Conservation (phyloP, 1,140 invertebrate genomes). For the Cydia strobilella region DNA sequence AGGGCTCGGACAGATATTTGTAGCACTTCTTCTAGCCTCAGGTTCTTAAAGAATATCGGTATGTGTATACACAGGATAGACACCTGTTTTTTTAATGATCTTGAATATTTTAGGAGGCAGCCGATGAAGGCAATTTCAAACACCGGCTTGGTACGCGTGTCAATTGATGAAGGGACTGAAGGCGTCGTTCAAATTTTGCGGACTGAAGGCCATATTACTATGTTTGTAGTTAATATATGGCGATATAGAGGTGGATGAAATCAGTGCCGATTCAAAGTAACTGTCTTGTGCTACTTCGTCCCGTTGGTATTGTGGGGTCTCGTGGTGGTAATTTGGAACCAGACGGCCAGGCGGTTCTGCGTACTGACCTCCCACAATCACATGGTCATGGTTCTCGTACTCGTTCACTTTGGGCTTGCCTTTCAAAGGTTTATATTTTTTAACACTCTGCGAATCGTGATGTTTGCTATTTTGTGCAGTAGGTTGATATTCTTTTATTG, state of each 20-base stretch:
- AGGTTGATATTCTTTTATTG: slow-evolving; percentile 31
- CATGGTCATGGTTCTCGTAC: slow-evolving; percentile 46
- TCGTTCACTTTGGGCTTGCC: slow-evolving; percentile 13
- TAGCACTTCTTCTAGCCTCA: no score
- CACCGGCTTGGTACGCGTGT: slow-evolving; percentile 20
- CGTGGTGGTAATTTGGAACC: slow-evolving; percentile 50
- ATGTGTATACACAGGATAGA: background rate
- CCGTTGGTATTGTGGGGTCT: slow-evolving; percentile 48
- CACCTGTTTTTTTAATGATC: background rate
- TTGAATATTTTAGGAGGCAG: background rate
- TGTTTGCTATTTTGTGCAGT: slow-evolving; percentile 32
- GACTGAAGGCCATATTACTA: slow-evolving; percentile 78
- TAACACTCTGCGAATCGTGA: background rate
- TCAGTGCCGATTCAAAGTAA: slow-evolving; percentile 49
- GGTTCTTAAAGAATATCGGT: no score
- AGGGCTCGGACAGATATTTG: no score
- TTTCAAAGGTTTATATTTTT: slow-evolving; percentile 39
- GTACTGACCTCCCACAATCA: slow-evolving; percentile 71
- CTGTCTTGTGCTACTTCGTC: slow-evolving; percentile 46
- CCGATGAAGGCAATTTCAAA: background rate
- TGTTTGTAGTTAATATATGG: slow-evolving; percentile 77
- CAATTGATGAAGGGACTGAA: slow-evolving; percentile 52
- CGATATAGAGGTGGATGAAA: slow-evolving; percentile 59
- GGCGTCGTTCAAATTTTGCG: slow-evolving; percentile 77
- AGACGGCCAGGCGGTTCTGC: slow-evolving; percentile 73